Conservation (phyloP, 2,797 vertebrate species). For the Stomatorhinus walkeri region DNA sequence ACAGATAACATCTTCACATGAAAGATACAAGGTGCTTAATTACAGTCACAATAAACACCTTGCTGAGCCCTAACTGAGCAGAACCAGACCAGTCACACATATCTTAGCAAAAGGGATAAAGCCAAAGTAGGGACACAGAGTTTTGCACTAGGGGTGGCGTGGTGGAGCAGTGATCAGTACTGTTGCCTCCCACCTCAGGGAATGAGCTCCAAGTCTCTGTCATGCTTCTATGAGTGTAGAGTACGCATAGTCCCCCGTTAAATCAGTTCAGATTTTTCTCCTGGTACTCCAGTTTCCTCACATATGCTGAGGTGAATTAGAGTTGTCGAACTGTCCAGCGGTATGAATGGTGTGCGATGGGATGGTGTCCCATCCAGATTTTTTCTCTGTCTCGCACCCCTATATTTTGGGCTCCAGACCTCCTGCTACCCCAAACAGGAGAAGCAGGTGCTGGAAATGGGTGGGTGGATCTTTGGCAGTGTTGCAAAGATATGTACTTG, state of each 20-base stretch:
- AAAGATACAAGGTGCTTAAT: neutral
- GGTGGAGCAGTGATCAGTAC: neutral
- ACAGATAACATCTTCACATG: neutral
- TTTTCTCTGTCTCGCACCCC: neutral
- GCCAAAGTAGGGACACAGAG: neutral
- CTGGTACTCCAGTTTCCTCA: neutral
- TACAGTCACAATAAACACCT: neutral
- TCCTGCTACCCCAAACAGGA: neutral
- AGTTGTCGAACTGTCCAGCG: neutral
- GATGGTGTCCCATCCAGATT: neutral
- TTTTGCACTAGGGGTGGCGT: neutral
- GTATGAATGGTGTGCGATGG: neutral
- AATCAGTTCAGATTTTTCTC: neutral
- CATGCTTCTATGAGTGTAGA: neutral
- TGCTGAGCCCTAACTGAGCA: neutral
- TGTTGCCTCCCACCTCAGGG: neutral
- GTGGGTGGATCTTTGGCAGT: neutral
- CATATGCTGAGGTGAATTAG: neutral
- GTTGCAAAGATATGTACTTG: neutral
- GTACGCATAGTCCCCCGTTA: neutral
- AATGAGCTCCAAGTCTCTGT: neutral
- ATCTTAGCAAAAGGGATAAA: neutral
- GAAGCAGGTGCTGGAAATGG: neutral
- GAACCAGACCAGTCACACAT: neutral
- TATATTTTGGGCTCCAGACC: neutral